Base-by-base conservation (phyloP, 2,888 invertebrate species). In the Lamproptera curius region DNA sequence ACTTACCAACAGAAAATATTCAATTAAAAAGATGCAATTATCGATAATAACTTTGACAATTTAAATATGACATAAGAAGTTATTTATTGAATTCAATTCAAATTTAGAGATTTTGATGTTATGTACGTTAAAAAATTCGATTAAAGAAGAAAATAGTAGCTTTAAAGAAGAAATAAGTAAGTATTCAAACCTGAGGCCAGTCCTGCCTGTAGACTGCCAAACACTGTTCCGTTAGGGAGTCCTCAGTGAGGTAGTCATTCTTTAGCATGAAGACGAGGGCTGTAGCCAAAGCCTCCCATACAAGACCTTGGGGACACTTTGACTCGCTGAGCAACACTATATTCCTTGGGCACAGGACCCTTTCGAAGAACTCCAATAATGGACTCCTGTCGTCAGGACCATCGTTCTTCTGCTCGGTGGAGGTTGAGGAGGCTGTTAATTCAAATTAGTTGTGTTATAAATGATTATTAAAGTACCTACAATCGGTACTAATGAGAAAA, bases 201-300 rank as follows among this genome's bases (percentile, higher is more conserved):
- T 92, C 91, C 54, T 90, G 88, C 57, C 91, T 89, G 49, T 93
- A 92, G 10, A 94, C 88, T 1, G 91, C 90, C 28, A 93, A 75
- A 58, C 92, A 92, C 58, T 93, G 91, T 40, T 91, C 89, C 56
- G 92, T 92, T 8, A 94, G 68, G 1, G 87, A 80, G 37, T 92
- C 91, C 11, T 91, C 83, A 2, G 78, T 88, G 51, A 94, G 62
- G 41, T 93, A 82, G 15, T 89, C 70, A 36, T 89, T 76, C 5
- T 83, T 77, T 41, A 94, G 66, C 63, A 94, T 53, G 49, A 74
- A 76, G 45, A 84, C 69, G 1, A 91, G 54, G 2, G 90, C 64
- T 0, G 69, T 62, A 0, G 84, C 78, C 56, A 90, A 60, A 0
- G 81, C 66, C 1, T 73, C 72, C 79, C 89, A 90, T 8, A 76